These are phyloP conservation scores for Geodia barretti DNA, from an alignment of 37 sponge, comb jelly and placozoan species.

Conservation along the genomic window DNA sequence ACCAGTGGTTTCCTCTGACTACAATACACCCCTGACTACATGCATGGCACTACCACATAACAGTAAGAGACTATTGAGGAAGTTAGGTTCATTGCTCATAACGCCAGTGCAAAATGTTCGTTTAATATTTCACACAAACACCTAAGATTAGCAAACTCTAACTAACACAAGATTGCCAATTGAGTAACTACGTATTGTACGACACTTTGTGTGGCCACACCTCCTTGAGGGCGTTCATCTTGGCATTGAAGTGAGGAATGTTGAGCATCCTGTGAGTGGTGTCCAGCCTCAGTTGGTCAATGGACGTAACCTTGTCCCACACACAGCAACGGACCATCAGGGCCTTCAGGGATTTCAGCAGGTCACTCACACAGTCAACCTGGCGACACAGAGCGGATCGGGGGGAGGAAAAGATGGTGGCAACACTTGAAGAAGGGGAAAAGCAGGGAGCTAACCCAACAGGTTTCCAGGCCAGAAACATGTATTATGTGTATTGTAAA, in stretches of 20 bases:
- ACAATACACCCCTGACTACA: too few species aligned
- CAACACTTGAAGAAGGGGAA: background rate
- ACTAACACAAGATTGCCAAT: too few species aligned
- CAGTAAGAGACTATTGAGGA: too few species aligned
- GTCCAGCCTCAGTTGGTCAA: constrained; percentile 80
- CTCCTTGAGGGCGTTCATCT: constrained; percentile 98
- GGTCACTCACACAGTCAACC: constrained; percentile 81
- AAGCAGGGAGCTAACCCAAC: background rate
- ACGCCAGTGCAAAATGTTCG: too few species aligned
- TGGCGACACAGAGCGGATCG: constrained; percentile 11
- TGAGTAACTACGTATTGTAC: too few species aligned
- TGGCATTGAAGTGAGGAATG: constrained; percentile 96
- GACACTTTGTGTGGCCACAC: too few species aligned
- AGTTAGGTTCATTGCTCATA: too few species aligned
- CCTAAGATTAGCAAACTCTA: too few species aligned
- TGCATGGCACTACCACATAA: too few species aligned
- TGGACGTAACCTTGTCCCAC: constrained; percentile 28
- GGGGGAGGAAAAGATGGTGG: constrained; percentile 32
- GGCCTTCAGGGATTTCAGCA: constrained; percentile 78
- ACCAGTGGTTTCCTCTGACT: too few species aligned
- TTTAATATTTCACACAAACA: too few species aligned
- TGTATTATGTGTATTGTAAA: too few species aligned
- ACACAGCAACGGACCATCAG: constrained; percentile 51
- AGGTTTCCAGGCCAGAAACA: background rate
- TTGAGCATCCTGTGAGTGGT: constrained; percentile 84